Evolutionary conservation across 2,888 invertebrate species (phyloP).

Genomic region (Thysanoteuthis rhombus): DNA sequence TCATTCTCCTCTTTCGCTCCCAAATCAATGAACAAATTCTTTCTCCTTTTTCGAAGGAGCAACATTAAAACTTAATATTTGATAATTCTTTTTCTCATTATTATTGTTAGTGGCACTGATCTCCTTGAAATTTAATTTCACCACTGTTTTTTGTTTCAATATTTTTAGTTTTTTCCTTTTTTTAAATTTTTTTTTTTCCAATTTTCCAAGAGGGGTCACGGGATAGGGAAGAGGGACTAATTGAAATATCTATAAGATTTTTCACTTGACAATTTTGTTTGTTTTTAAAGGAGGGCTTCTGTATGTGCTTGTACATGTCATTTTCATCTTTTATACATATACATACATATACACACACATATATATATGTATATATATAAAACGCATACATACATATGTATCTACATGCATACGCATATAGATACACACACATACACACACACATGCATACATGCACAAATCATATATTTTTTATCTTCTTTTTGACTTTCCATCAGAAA

Average conservation of each 20-base stretch:
- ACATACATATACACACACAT: background rate
- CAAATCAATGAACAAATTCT: background rate
- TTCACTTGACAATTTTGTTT: background rate
- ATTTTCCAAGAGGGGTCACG: background rate
- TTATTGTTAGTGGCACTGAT: too few species aligned
- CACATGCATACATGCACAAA: background rate
- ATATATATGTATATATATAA: background rate
- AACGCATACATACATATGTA: background rate
- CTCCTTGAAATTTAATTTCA: background rate
- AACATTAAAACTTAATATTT: background rate
- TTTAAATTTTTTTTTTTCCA: background rate
- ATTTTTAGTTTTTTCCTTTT: background rate
- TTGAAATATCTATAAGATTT: background rate
- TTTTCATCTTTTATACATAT: background rate
- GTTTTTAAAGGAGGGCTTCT: background rate
- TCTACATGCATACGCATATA: background rate
- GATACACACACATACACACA: background rate
- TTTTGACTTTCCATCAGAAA: background rate
- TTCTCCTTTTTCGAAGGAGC: background rate
- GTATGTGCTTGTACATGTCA: background rate
- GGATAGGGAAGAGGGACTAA: background rate
- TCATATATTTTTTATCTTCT: conserved; percentile 12
- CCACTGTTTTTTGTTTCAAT: background rate
- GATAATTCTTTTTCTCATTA: too few species aligned
- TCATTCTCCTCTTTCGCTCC: background rate